Evolutionary conservation across 2,797 vertebrate species (phyloP), one percentile per base, ranked within the genome.

Genomic region (Rachycentron canadum): DNA sequence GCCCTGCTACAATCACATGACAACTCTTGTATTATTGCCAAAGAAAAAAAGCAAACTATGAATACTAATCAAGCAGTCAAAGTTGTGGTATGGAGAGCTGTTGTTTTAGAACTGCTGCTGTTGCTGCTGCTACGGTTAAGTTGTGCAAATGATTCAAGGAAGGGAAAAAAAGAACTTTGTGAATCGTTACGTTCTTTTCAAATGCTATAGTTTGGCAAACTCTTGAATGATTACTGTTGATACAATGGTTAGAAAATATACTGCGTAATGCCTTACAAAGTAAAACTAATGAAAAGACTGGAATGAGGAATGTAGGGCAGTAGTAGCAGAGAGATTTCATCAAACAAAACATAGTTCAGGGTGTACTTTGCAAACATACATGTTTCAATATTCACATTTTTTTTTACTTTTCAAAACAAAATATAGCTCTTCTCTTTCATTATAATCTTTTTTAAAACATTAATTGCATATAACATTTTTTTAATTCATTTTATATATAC

Each of bases 341-440:
- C 89, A 83, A 93, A 94, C 90, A 86, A 93, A 95, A 94, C 92
- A 93, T 82, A 89, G 82, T 90, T 95, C 86, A 91, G 91, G 91
- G 92, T 93, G 92, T 94, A 94, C 92, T 91, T 94, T 92, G 93
- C 93, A 93, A 94, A 95, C 92, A 93, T 91, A 95, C 91, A 93
- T 92, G 83, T 92, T 93, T 94, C 88, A 87, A 91, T 95, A 94
- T 95, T 94, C 93, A 94, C 93, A 94, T 94, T 94, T 94, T 93
- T n/a, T 90, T 92, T 91, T 71, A 91, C 90, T 93, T 93, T 92
- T 94, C 91, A 94, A 96, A 95, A 95, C 91, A 95, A 96, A 95
- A 96, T 95, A 96, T 95, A 95, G 93, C 94, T 95, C 94, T 94
- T 95, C 92, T 95, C 93, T 95, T 94, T 95, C 93, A 92, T 95